Evolutionary conservation across 2,797 vertebrate species (phyloP).

Genomic region (Chrysocyon brachyurus): DNA sequence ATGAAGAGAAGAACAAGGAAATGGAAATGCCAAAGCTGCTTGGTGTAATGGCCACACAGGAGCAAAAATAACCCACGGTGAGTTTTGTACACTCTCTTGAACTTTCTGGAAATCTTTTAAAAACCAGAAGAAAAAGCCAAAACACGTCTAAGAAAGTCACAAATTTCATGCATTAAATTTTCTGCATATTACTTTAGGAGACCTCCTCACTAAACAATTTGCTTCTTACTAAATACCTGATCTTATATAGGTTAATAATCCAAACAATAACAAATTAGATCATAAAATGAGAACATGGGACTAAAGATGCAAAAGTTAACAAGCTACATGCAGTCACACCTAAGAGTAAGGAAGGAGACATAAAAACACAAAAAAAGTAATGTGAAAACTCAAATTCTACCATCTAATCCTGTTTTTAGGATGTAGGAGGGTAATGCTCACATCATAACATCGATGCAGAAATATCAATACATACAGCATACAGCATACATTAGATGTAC

Average conservation of each 20-base stretch:
- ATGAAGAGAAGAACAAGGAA: background rate
- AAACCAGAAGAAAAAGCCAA: background rate
- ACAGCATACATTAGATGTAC: background rate
- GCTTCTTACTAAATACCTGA: background rate
- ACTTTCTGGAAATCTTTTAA: conserved; percentile 1
- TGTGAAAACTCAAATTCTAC: background rate
- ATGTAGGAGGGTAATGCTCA: background rate
- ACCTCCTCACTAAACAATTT: background rate
- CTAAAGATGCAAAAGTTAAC: background rate
- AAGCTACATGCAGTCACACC: background rate
- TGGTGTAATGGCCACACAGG: background rate
- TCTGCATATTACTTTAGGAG: background rate
- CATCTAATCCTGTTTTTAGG: background rate
- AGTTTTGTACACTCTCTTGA: background rate
- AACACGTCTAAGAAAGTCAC: background rate
- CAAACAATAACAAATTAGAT: conserved; percentile 22
- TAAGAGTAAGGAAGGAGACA: background rate
- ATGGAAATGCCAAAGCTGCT: background rate
- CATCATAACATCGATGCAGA: background rate
- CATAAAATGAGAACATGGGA: background rate
- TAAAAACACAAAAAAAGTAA: background rate
- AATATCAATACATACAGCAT: background rate
- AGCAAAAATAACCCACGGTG: background rate
- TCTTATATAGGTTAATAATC: background rate
- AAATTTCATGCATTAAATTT: background rate